Evolutionary conservation across 2,113 vertebrate genomes (phyloP).

Genomic region (Salminus brasiliensis): DNA sequence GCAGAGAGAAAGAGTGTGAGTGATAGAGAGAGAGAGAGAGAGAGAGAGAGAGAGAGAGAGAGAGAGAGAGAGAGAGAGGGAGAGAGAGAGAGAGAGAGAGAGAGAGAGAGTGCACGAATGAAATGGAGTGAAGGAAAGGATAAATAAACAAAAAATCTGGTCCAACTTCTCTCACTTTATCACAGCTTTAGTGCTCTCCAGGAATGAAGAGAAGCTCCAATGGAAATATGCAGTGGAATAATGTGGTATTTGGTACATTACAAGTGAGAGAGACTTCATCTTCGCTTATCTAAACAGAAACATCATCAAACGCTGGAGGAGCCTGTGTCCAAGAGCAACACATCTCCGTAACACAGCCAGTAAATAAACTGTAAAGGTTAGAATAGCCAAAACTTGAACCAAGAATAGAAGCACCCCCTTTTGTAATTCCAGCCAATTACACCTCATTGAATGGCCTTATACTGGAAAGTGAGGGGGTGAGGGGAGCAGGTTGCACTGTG

Average conservation of each 20-base stretch:
- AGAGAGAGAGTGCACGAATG: not conserved
- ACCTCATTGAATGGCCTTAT: constrained; percentile 52
- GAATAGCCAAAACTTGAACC: constrained; percentile 34
- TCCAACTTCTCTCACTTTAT: constrained; percentile 21
- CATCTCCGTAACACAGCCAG: constrained; percentile 14
- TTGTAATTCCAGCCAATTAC: constrained; percentile 49
- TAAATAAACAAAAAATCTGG: constrained; percentile 41
- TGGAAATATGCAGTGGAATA: constrained; percentile 36
- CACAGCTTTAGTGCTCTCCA: constrained; percentile 20
- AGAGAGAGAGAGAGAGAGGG: not conserved
- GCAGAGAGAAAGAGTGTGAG: not conserved
- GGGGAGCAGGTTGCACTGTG: constrained; percentile 26
- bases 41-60: not conserved
- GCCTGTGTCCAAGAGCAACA: constrained; percentile 39
- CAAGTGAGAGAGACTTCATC: constrained; percentile 37
- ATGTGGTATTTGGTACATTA: constrained; percentile 41
- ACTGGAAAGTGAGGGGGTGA: constrained; percentile 35
- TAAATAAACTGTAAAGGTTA: constrained; percentile 45
- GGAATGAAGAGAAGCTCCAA: constrained; percentile 31
- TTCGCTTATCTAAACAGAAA: constrained; percentile 44
- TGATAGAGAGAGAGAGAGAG: not conserved
- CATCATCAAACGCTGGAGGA: constrained; percentile 16
- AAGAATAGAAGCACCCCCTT: constrained; percentile 25
- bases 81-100: not conserved
- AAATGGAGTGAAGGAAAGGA: constrained; percentile 18